Base-by-base conservation (phyloP, 2,888 invertebrate species). In the Zaprionus bogoriensis region DNA sequence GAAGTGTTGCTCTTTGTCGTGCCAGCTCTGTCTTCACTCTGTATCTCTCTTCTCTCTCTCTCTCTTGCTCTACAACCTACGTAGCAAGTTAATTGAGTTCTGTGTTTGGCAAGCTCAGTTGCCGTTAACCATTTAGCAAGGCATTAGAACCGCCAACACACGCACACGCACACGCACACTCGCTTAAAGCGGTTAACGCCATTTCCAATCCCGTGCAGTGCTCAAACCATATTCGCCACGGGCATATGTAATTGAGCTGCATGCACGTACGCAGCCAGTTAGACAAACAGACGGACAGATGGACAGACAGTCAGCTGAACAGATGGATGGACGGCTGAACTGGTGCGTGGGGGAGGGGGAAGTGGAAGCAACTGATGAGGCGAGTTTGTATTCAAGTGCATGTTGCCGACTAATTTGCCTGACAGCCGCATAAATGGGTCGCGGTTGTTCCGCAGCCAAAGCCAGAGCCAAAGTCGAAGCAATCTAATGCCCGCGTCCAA, bases 161-260 rank as follows among this genome's bases (percentile, higher is more conserved):
- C 36, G 2, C 36, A 17, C 36, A 17, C 36, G 17, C 39, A 20
- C 41, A 22, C 41, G 10, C 22, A 20, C 19, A 2, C 39, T n/a
- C 22, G 22, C 59, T 63, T 65, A 55, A 71, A 73, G 73, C 63
- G 59, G 70, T 85, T 85, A 82, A 76, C 82, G 85, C 85, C 48
- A 46, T 44, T 67, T 52, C 54, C 51, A 32, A 47, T 36, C 19
- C 46, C 41, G 9, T 36, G 28, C 39, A 27, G 14, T 23, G 14
- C 46, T 27, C 46, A 20, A 36, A 53, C 27, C 47, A 32, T 41
- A 42, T 14, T 39, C 14, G 58, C 63, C 19, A 7, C 20, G 41
- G 48, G 67, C 65, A 66, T 64, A 70, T 70, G 70, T 85, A 81
- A 85, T 76, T 73, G 65, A 71, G 61, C 60, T 58, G 45, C 54